Base-by-base conservation (phyloP, 1,140 invertebrate species). In the Dreissena polymorpha region DNA sequence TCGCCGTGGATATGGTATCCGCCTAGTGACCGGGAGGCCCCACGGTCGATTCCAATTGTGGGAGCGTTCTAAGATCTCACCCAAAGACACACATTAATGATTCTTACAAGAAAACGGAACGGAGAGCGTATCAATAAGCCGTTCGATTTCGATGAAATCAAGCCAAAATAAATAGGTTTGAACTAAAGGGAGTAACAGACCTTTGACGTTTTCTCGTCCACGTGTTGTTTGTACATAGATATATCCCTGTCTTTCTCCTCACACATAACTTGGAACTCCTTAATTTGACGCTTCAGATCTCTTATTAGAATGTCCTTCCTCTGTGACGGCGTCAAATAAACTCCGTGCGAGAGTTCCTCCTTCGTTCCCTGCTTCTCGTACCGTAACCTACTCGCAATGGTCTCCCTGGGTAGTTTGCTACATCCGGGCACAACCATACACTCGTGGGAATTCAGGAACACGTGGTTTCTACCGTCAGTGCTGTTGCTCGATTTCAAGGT, bases 391-490 rank as follows among this genome's bases (percentile, higher is more conserved):
- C 81, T 83, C 25, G 81, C 81, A 64, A 83, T 83, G 21, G 81
- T 83, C 39, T 83, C 81, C 67, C 81, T 55, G 63, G 81, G 81
- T 27, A 83, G 68, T 63, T 69, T 74, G 27, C 72, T 69, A 77
- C 81, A 76, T 71, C 81, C 81, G 55, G 81, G 81, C 25, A 83
- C 81, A 25, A 83, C 64, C 81, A 83, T 83, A 49, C 81, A 83
- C 25, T 83, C 81, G 13, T 83, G 81, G 57, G 81, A 83, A 65
- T 72, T 83, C 64, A 83, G 74, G 23, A 83, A 83, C 64, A 83
- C 67, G 68, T 83, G 81, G 68, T 83, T 83, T n/a, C 67, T 51
- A 18, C 39, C 51, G 2, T 60, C 57, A n/a, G 21, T n/a, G 21
- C 57, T 3, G 10, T 6, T 60, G 16, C 57, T 10, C 16, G 57